These are phyloP conservation scores for Umimayanthus chanpuru DNA, from an alignment of 92 coral and sea anemone genomes.

Conservation along the genomic window DNA sequence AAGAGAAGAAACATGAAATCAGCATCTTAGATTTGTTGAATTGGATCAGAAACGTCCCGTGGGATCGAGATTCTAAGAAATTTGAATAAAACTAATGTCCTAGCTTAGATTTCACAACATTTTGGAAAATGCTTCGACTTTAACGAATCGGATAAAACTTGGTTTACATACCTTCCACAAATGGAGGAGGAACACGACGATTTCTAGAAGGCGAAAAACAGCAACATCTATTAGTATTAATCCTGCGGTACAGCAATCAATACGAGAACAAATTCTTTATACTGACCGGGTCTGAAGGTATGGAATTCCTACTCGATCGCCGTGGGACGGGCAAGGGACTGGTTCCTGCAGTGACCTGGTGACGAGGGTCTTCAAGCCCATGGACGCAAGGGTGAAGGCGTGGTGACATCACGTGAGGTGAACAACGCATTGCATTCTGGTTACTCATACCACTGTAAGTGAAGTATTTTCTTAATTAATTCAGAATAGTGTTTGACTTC, in stretches of 20 bases:
- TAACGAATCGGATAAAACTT: neutral
- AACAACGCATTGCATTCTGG: conserved; percentile 43
- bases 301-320: conserved; percentile 68
- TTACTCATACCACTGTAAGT: conserved; percentile 2
- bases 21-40: too few species aligned
- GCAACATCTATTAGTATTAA: neutral
- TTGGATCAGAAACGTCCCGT: too few species aligned
- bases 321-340: conserved; percentile 87
- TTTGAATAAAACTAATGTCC: neutral
- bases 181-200: conserved; percentile 68
- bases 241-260: neutral
- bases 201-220: conserved; percentile 55
- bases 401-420: conserved; percentile 70
- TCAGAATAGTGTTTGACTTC: too few species aligned
- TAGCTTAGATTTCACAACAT: neutral
- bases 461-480: neutral
- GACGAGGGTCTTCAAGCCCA: conserved; percentile 57
- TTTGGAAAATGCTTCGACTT: neutral
- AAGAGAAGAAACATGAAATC: too few species aligned
- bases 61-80: too few species aligned
- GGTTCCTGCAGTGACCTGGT: conserved; percentile 51
- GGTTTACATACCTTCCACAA: conserved; percentile 74
- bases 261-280: neutral
- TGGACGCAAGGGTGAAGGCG: conserved; percentile 51
- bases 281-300: conserved; percentile 69